These are phyloP conservation scores for Drosophila setifemur DNA, from an alignment of 1,140 invertebrate species.

Conservation along the genomic window DNA sequence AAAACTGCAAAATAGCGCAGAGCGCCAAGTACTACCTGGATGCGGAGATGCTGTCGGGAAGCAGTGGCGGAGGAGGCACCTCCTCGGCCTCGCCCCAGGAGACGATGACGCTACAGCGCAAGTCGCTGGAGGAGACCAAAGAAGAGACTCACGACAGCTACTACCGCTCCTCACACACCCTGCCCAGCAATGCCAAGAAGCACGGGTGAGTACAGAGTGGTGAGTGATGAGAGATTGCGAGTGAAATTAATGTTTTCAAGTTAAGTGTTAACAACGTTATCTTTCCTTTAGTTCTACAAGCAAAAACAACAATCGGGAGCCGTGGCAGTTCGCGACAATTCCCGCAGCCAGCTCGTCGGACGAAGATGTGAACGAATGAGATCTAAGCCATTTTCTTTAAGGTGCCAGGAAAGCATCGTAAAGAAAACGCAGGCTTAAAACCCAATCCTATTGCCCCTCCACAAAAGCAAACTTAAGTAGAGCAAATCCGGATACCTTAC, in stretches of 20 bases:
- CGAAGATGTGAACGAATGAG: constrained; percentile 82
- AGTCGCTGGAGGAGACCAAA: constrained; percentile 83
- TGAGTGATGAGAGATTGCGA: too few relatives aligned
- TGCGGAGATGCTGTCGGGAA: constrained; percentile 83
- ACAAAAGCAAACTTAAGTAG: constrained; percentile 7
- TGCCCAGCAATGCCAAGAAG: constrained; percentile 87
- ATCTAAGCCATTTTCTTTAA: constrained; percentile 82
- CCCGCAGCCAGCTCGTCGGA: constrained; percentile 84
- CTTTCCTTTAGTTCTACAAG: constrained; percentile 74
- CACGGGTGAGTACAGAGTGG: constrained; percentile 84
- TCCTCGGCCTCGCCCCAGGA: constrained; percentile 85
- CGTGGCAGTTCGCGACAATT: constrained; percentile 86
- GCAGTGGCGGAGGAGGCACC: constrained; percentile 23
- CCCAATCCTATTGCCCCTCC: not conserved
- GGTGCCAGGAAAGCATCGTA: constrained; percentile 61
- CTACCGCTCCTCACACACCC: constrained; percentile 87
- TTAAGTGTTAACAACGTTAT: too few relatives aligned
- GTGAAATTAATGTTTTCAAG: too few relatives aligned
- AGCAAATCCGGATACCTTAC: not conserved
- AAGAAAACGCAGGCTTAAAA: constrained; percentile 70
- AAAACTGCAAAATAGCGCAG: constrained; percentile 90
- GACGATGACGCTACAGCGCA: constrained; percentile 88
- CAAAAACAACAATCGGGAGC: constrained; percentile 84
- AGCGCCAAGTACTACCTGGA: constrained; percentile 86
- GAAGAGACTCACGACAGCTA: constrained; percentile 84